Base-by-base conservation (phyloP, 2,888 invertebrate genomes). In the Eustalomyia histrio region DNA sequence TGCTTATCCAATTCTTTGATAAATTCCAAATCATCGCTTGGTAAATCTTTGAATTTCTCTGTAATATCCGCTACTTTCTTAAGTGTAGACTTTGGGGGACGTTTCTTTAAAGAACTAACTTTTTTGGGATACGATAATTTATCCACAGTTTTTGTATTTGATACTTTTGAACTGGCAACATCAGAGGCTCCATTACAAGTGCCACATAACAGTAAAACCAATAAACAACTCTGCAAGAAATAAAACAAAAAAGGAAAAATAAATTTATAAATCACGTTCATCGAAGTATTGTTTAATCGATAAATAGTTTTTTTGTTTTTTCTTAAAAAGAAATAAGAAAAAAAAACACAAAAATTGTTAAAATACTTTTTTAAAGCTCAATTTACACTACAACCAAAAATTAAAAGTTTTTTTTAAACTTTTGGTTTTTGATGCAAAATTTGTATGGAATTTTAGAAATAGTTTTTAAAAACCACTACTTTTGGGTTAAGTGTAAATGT, bases 1-100 rank as follows among this genome's bases (percentile, higher is more conserved):
- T 91, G 91, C 60, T 90, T 90, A 83, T 91, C 91, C 75, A 91
- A 79, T 79, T 90, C 90, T 72, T 90, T 90, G 74, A 91, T 89
- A 80, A 91, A 91, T 58, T 89, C 88, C 43, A 89, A 73, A 83
- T 91, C 91, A 33, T 90, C 90, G 0, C 86, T 85, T 0, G 90
- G 87, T 47, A 91, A 82, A 52, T 88, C 85, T 64, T 85, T 87
- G 29, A 91, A 91, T 18, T 85, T 86, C 2, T 88, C 88, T 1
- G 87, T 82, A 24, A 86, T 84, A 60, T 83, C 80, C 8, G 79
- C 72, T 1, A 69, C 58, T 52, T 83, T 83, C 29, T 82, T 81
- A 7, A 71, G 21, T 14, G 73, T 64, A 6, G 68, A 53, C 53
- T 78, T 83, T 5, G 47, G 6, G 0, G 85, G 86, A 60, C 86